These are phyloP conservation scores for Schizopygopsis malacanthus DNA, from an alignment of 2,797 vertebrate species.

Conservation along the genomic window DNA sequence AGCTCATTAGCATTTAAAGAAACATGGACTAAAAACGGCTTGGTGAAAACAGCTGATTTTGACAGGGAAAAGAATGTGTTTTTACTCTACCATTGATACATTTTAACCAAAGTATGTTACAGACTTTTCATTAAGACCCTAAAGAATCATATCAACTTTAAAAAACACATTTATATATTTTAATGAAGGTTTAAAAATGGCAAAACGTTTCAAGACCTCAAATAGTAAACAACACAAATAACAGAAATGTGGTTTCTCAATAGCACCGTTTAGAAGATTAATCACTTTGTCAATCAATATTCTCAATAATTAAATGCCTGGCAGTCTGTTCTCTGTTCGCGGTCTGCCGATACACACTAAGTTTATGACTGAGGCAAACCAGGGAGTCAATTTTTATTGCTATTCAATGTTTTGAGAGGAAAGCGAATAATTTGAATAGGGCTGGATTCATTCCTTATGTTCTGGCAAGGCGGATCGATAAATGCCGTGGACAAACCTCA, in stretches of 20 bases:
- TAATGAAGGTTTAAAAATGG: neutral
- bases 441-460: conserved; percentile 64
- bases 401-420: conserved; percentile 84
- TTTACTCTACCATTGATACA: no score
- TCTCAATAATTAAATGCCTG: conserved; percentile 89
- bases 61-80: no score
- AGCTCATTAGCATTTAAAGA: no score
- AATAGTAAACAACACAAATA: conserved; percentile 10
- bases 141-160: no score
- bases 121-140: no score
- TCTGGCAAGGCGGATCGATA: conserved; percentile 72
- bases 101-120: no score
- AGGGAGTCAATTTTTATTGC: conserved; percentile 88
- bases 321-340: conserved; percentile 82
- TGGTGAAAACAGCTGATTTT: no score
- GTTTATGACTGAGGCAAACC: conserved; percentile 82
- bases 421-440: conserved; percentile 85
- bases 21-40: no score
- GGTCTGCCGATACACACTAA: conserved; percentile 79
- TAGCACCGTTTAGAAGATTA: conserved; percentile 81
- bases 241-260: conserved; percentile 69
- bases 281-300: conserved; percentile 85
- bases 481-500: conserved; percentile 66
- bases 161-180: neutral
- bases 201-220: neutral